phyloP scores from a whole-genome alignment of 2,888 invertebrate species.

The Glyphotaelius pellucidus region DNA sequence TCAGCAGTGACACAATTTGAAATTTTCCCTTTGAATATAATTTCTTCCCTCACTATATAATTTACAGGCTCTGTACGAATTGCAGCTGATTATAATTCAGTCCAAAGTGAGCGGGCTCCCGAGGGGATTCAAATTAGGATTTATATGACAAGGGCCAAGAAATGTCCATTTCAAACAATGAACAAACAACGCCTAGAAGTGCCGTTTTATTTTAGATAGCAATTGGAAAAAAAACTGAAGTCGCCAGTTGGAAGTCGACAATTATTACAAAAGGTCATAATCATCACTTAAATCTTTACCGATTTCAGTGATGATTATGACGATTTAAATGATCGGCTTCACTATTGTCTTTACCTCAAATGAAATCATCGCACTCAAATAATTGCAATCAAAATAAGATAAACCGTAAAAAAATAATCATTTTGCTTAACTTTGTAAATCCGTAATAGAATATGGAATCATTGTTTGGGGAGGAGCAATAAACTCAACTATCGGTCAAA shows the following conservation, averaged over 20 bases:
- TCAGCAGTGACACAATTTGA: neutral
- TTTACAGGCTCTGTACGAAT: constrained; percentile 21
- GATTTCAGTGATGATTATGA: no score
- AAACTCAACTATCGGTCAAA: no score
- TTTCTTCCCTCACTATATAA: constrained; percentile 10
- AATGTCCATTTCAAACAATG: constrained; percentile 14
- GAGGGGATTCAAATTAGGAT: constrained; percentile 29
- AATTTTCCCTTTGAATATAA: neutral
- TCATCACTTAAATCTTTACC: no score
- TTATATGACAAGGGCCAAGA: constrained; percentile 26
- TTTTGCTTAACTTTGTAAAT: no score
- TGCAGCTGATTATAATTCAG: constrained; percentile 27
- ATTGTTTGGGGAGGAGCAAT: no score
- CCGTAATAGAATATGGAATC: no score
- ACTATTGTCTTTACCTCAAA: no score
- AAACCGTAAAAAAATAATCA: no score
- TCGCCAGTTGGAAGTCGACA: neutral
- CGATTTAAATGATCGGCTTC: no score
- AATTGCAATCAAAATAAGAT: no score
- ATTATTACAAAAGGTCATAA: no score
- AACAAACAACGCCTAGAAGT: neutral
- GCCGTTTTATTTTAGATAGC: neutral
- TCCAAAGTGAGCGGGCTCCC: constrained; percentile 24
- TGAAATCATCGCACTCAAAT: no score
- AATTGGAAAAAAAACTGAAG: neutral